Evolutionary conservation across 2,888 invertebrate species (phyloP).

Genomic region (Ophion slaviceki): DNA sequence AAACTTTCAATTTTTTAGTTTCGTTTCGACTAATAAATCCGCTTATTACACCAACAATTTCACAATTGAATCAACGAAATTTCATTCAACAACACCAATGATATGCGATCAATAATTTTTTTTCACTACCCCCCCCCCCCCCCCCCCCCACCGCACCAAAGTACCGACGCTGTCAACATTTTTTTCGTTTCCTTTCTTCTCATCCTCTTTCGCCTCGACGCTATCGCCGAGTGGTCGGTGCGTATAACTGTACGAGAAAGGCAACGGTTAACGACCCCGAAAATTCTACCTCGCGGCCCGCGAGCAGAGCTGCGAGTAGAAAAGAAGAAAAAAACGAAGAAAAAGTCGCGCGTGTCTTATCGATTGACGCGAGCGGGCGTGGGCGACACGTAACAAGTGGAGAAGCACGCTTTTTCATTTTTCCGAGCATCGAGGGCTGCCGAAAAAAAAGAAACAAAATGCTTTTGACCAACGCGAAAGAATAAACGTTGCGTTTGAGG

Average conservation of each 20-base stretch:
- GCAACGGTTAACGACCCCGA: slow-evolving; percentile 65
- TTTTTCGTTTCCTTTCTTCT: neutral
- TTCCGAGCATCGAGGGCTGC: neutral
- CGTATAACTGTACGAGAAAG: slow-evolving; percentile 50
- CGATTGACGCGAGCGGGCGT: slow-evolving; percentile 46
- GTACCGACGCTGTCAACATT: neutral
- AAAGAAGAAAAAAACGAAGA: neutral
- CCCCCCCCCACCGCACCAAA: no score
- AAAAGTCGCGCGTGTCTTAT: slow-evolving; percentile 41
- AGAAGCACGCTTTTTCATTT: neutral
- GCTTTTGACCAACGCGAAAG: neutral
- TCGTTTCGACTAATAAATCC: no score
- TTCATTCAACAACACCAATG: no score
- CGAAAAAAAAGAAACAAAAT: neutral
- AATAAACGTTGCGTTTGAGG: slow-evolving; percentile 3
- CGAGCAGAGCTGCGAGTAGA: slow-evolving; percentile 58
- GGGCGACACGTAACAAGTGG: no score
- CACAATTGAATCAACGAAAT: no score
- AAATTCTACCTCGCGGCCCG: slow-evolving; percentile 39
- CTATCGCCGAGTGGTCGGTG: neutral
- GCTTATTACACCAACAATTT: no score
- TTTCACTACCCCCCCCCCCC: neutral
- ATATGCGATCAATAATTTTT: no score
- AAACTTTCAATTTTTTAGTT: no score
- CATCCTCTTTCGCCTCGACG: neutral